Evolutionary conservation across 2,888 invertebrate species (phyloP), one percentile per base, ranked within the genome.

Genomic region (Ornithoptera alexandrae): DNA sequence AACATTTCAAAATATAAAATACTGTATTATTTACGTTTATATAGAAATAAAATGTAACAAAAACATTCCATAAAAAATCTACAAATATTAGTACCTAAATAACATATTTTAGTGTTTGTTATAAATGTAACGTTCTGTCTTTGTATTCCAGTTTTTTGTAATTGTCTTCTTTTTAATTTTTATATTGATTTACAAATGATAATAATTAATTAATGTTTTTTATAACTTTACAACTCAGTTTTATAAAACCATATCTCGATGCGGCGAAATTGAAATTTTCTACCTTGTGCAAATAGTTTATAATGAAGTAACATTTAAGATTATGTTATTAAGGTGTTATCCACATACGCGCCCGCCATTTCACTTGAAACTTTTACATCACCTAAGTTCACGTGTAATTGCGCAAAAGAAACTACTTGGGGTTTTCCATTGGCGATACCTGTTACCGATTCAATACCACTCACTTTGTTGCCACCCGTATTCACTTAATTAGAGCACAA

Each of bases 11-110:
- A 17, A 50, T 50, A 18, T 5, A 15, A 50, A 17, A 50, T 50
- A 39, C 39, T 39, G 39, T 39, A 0, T 39, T 50, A 50, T 50
- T 15, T 50, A 50, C 5, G 50, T 17, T 5, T 17, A 50, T 5
- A 57, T 57, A 57, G 8, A 57, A 57, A 57, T 57, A 57, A 20
- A 20, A 57, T 8, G 20, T 57, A 57, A 57, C n/a, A 50, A 67
- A 61, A 63, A 70, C 70, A 70, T 70, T 70, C 70, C 70, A 70
- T 67, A 56, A 64, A 30, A 61, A 65, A 62, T 59, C 53, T 64
- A 70, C 39, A 60, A 70, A 39, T 60, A 61, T 56, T 63, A 62
- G 15, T 64, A 67, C 4, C 46, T n/a, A 30, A 30, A 30, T 50
- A 60, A 59, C 22, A 56, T 62, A 30, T 56, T 53, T 70, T 62